phyloP scores from a whole-genome alignment of 2,113 vertebrate species.

The Ursus arctos region DNA sequence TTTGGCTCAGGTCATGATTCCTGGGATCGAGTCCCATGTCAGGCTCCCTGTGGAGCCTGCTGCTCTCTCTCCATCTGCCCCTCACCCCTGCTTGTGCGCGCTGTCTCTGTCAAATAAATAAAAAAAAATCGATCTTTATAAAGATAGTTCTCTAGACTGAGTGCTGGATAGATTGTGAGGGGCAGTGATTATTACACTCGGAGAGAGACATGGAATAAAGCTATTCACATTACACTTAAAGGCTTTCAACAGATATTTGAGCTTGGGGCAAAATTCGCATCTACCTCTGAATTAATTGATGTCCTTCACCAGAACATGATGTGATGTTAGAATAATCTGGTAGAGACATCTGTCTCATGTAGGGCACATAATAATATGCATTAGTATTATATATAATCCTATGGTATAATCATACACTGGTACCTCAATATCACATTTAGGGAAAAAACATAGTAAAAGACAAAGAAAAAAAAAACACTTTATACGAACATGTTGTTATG shows the following conservation, averaged over 20 bases:
- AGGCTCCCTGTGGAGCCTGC: background rate
- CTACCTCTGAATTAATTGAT: conserved; percentile 46
- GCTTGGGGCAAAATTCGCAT: background rate
- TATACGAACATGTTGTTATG: background rate
- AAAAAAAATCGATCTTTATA: background rate
- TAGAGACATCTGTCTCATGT: conserved; percentile 47
- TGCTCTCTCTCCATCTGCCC: background rate
- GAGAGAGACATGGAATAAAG: background rate
- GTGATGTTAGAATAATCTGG: conserved; percentile 46
- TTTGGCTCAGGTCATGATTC: too few relatives aligned
- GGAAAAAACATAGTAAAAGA: background rate
- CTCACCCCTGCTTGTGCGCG: background rate
- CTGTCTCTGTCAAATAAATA: background rate
- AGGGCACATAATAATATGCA: background rate
- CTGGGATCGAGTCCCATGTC: too few relatives aligned
- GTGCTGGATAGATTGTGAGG: background rate
- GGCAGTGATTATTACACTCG: background rate
- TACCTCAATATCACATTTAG: background rate
- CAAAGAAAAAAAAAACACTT: conserved; percentile 17
- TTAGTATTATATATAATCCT: background rate
- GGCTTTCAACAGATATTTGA: background rate
- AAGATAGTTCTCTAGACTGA: background rate
- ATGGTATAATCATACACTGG: background rate
- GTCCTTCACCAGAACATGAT: background rate
- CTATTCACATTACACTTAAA: conserved; percentile 3